Base-by-base conservation (phyloP, 1,140 invertebrate species). In the Neuroterus valhalla region DNA sequence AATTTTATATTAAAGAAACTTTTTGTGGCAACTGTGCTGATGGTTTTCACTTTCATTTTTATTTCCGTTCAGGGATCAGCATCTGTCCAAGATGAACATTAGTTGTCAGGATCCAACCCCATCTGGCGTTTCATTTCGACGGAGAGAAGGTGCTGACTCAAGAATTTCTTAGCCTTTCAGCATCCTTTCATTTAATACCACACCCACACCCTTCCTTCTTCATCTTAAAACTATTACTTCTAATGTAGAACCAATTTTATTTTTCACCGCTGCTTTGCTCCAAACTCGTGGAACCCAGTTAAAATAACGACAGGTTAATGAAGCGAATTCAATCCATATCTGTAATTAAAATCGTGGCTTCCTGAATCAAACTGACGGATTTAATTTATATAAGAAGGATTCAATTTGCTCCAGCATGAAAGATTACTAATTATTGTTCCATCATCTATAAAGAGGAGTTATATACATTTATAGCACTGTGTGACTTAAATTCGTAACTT, bases 41-140 rank as follows among this genome's bases (percentile, higher is more conserved):
- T 62, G 14, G 23, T 62, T 11, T 62, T 4, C 31, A 62, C 31
- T 62, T 62, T 19, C 12, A 17, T 62, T 26, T 62, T 26, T 31
- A 31, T 15, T 62, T 26, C 15, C 14, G 3, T 62, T 8, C 21
- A 52, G 0, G 50, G 19, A 19, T 2, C 50, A 62, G 15, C 26
- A 26, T 62, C 55, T 62, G 23, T 62, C 55, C n/a, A 23, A 26
- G 26, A 62, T n/a, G 55, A 62, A 14, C 31, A 14, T 23, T 38
- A 62, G 26, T 62, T 31, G 55, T 62, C 55, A 62, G 55, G 15
- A 31, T 26, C 55, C 55, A 62, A 62, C 55, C 55, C 23, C 23
- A 62, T 26, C 14, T 62, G 55, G 15, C 31, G 55, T 62, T 62
- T 62, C 55, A 62, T 62, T 62, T 31, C 23, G 55, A 31, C 23